Percentiles rank a stretch among this genome's conserved stretches.
Conservation (phyloP, 2,888 invertebrate species). For the Parapristionchus giblindavisi region DNA sequence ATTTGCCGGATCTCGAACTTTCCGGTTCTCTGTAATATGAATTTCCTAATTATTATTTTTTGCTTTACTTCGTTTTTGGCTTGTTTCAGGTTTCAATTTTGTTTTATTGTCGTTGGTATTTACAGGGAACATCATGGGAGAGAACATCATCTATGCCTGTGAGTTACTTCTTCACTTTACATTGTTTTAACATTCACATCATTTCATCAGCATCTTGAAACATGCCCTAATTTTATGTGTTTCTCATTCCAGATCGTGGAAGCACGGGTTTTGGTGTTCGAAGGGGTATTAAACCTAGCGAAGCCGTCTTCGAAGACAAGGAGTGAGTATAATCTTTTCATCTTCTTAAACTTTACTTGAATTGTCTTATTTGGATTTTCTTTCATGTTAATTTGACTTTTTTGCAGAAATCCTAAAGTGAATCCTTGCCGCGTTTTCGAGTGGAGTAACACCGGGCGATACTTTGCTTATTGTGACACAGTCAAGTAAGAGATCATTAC, state of each 20-base stretch:
- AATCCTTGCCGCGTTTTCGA: slow-evolving; percentile 60
- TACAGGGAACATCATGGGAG: slow-evolving; percentile 48
- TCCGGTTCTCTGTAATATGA: background rate
- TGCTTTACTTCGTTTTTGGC: background rate
- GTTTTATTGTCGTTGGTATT: background rate
- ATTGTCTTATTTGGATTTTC: background rate
- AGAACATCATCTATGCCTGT: slow-evolving; percentile 59
- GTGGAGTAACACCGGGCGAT: slow-evolving; percentile 63
- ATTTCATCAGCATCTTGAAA: slow-evolving; percentile 2
- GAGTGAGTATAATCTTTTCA: slow-evolving; percentile 39
- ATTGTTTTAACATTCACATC: background rate
- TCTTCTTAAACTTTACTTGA: background rate
- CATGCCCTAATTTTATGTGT: slow-evolving; percentile 7
- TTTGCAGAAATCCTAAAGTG: slow-evolving; percentile 56
- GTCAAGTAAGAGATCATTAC: slow-evolving; percentile 49
- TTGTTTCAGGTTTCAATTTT: background rate
- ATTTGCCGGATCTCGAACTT: background rate
- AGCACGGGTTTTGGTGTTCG: slow-evolving; percentile 56
- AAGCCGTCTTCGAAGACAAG: slow-evolving; percentile 49
- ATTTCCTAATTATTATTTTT: background rate
- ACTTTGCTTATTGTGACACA: slow-evolving; percentile 64
- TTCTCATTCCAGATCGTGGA: slow-evolving; percentile 53
- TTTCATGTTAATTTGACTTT: background rate
- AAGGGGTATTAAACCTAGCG: slow-evolving; percentile 53
- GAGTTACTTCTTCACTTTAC: slow-evolving; percentile 17